Percentiles rank a stretch among this genome's conserved stretches.
Conservation (phyloP, 2,888 invertebrate species). For the Epinotia demarniana region DNA sequence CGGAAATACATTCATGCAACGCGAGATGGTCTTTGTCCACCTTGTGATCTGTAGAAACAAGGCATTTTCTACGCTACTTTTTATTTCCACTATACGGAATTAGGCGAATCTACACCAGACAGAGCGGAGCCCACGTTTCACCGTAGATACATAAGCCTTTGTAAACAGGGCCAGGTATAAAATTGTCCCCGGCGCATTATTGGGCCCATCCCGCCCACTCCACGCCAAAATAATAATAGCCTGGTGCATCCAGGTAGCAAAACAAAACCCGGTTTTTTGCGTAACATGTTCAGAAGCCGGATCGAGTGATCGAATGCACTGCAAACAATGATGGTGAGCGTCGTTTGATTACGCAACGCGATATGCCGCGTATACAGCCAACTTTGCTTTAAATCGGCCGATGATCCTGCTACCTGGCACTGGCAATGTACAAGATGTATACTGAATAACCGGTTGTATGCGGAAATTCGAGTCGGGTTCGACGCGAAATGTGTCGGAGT, state of each 20-base stretch:
- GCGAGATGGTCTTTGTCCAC: slow-evolving; percentile 63
- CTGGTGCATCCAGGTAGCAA: slow-evolving; percentile 74
- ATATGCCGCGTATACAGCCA: slow-evolving; percentile 49
- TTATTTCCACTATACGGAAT: slow-evolving; percentile 56
- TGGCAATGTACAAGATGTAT: slow-evolving; percentile 49
- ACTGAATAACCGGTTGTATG: slow-evolving; percentile 53
- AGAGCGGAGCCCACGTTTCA: slow-evolving; percentile 66
- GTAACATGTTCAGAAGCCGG: slow-evolving; percentile 71
- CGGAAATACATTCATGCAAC: slow-evolving; percentile 70
- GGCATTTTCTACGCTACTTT: slow-evolving; percentile 65
- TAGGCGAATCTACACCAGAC: slow-evolving; percentile 70
- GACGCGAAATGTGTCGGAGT: slow-evolving; percentile 52
- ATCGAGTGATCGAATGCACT: slow-evolving; percentile 67
- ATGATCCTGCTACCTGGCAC: slow-evolving; percentile 50
- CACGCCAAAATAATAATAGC: slow-evolving; percentile 73
- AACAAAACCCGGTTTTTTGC: slow-evolving; percentile 73
- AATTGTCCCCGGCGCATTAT: slow-evolving; percentile 70
- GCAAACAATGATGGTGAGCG: slow-evolving; percentile 69
- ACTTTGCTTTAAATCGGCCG: slow-evolving; percentile 39
- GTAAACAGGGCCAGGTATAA: slow-evolving; percentile 80
- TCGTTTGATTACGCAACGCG: slow-evolving; percentile 65
- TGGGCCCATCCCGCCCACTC: slow-evolving; percentile 72
- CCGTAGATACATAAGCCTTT: slow-evolving; percentile 64
- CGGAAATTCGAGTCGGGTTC: slow-evolving; percentile 53
- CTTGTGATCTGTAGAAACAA: slow-evolving; percentile 56